Conservation (phyloP, 2,113 vertebrate genomes). For the Apodemus sylvaticus region DNA sequence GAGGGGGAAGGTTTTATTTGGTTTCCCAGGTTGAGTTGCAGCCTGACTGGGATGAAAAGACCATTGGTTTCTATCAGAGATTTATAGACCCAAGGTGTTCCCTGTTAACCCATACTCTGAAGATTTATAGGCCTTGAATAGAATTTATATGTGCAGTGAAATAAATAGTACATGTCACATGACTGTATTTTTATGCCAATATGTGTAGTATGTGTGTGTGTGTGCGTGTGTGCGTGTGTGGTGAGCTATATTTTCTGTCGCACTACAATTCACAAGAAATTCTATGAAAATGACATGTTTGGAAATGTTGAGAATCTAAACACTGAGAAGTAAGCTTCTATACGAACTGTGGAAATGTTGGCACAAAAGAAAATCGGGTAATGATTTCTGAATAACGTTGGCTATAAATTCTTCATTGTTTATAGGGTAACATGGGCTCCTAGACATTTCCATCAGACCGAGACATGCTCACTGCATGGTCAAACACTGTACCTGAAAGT, state of each 20-base stretch:
- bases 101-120: neutral
- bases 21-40: neutral
- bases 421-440: neutral
- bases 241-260: neutral
- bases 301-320: neutral
- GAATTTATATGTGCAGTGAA: neutral
- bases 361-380: neutral
- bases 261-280: neutral
- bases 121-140: neutral
- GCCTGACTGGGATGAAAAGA: neutral
- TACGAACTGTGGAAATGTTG: neutral
- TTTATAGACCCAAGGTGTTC: neutral
- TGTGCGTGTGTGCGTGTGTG: neutral
- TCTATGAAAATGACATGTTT: neutral
- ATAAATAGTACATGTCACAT: neutral
- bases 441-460: neutral
- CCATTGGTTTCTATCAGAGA: neutral
- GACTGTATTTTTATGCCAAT: neutral
- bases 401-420: neutral
- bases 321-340: neutral
- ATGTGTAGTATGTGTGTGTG: neutral
- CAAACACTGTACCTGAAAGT: neutral
- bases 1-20: neutral
- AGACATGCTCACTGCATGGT: neutral
- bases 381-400: constrained; percentile 10